phyloP scores from a whole-genome alignment of 2,888 invertebrate genomes.

The Esperia sulphurella region DNA sequence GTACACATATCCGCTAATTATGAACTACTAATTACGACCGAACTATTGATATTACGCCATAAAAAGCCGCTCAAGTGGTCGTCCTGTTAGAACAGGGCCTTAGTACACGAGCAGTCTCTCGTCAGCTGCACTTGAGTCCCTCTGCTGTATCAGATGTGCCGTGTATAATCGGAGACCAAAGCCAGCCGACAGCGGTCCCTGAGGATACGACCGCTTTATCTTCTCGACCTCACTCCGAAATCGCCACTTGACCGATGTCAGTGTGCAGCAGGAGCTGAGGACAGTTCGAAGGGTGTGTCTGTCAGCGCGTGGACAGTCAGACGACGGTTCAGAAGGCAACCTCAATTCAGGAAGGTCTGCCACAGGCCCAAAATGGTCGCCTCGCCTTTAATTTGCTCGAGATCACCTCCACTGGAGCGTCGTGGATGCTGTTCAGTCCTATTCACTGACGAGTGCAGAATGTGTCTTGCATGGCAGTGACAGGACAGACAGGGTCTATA shows the following conservation, averaged over 20 bases:
- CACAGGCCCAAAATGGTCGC: too few species aligned
- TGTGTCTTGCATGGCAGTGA: too few species aligned
- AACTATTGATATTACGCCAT: too few species aligned
- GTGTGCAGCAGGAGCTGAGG: constrained; percentile 11
- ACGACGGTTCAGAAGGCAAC: constrained; percentile 19
- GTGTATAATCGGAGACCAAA: constrained; percentile 10
- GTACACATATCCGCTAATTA: too few species aligned
- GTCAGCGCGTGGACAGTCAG: constrained; percentile 22
- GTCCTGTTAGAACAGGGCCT: constrained; percentile 2
- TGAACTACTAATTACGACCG: too few species aligned
- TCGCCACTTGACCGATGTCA: constrained; percentile 18
- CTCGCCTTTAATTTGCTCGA: too few species aligned
- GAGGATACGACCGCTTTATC: constrained; percentile 14
- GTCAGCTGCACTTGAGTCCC: constrained; percentile 4
- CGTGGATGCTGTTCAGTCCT: too few species aligned
- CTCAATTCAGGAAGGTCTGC: too few species aligned
- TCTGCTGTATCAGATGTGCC: constrained; percentile 14
- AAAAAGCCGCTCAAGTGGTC: too few species aligned
- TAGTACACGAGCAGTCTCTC: constrained; percentile 17
- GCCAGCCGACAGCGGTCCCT: constrained; percentile 11
- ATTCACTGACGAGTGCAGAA: too few species aligned
- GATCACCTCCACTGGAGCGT: too few species aligned
- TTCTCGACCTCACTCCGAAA: constrained; percentile 12
- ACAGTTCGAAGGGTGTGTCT: constrained; percentile 10
- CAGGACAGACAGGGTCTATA: too few species aligned